These are phyloP conservation scores for Chromis chromis DNA, from an alignment of 2,797 vertebrate species.

Conservation along the genomic window DNA sequence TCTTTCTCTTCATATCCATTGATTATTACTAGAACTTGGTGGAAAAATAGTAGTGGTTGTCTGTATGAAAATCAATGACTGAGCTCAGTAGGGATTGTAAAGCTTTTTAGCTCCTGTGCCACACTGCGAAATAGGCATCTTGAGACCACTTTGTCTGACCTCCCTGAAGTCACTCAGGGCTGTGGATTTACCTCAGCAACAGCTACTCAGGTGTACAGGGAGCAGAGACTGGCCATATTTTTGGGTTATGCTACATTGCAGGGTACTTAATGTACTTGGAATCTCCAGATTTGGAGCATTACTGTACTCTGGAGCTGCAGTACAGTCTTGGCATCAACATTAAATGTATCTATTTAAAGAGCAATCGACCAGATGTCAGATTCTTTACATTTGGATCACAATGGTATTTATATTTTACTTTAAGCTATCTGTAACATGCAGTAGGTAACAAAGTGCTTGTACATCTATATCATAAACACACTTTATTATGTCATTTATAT, in stretches of 20 bases:
- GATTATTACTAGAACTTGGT: conserved; percentile 10
- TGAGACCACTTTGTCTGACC: conserved; percentile 33
- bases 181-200: conserved; percentile 30
- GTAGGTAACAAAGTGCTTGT: background rate
- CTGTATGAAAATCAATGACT: conserved; percentile 26
- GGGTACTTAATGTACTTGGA: background rate
- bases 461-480: background rate
- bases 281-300: background rate
- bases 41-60: conserved; percentile 11
- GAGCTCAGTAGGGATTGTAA: conserved; percentile 2
- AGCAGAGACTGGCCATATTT: conserved; percentile 34
- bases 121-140: conserved; percentile 8
- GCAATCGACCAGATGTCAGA: background rate
- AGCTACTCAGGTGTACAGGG: conserved; percentile 19
- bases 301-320: background rate
- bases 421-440: background rate
- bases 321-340: background rate
- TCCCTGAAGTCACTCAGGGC: conserved; percentile 16
- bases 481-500: background rate
- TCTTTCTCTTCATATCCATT: background rate
- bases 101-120: conserved; percentile 13
- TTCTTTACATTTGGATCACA: background rate
- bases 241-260: conserved; percentile 24
- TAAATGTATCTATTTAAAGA: background rate
- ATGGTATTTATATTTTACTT: conserved; percentile 1